phyloP scores from a whole-genome alignment of 2,113 vertebrate genomes.

The Cromileptes altivelis region DNA sequence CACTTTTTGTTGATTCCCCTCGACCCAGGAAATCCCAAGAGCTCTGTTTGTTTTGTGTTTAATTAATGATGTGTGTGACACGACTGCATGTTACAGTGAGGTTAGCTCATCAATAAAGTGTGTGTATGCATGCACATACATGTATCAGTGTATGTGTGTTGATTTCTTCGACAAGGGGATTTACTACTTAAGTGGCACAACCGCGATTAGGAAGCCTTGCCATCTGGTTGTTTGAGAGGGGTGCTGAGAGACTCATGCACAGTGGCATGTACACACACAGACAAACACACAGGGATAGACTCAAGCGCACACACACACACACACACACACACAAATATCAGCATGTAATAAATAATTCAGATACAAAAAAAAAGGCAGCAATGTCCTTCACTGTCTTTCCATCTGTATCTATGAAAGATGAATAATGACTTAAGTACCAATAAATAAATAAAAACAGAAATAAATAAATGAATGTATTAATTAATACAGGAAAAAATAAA shows the following conservation, averaged over 20 bases:
- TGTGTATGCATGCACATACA: neutral
- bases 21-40: slow-evolving; percentile 21
- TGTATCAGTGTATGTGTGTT: neutral
- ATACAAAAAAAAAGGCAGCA: neutral
- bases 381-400: neutral
- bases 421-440: too few relatives aligned
- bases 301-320: slow-evolving; percentile 1
- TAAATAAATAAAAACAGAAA: too few relatives aligned
- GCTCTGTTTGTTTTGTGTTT: slow-evolving; percentile 12
- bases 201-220: slow-evolving; percentile 65
- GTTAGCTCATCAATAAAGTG: neutral
- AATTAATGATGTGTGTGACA: slow-evolving; percentile 14
- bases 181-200: slow-evolving; percentile 71
- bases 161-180: slow-evolving; percentile 46
- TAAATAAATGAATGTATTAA: too few relatives aligned
- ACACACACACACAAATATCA: slow-evolving; percentile 15
- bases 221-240: slow-evolving; percentile 71
- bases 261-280: neutral
- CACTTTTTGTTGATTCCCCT: slow-evolving; percentile 18
- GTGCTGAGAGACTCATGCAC: slow-evolving; percentile 48
- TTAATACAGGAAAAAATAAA: too few relatives aligned
- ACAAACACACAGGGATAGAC: neutral
- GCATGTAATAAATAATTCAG: slow-evolving; percentile 44
- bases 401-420: neutral
- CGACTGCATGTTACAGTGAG: neutral